Evolutionary conservation across 2,797 vertebrate species (phyloP).

Genomic region (Heteromormyrus szaboi): DNA sequence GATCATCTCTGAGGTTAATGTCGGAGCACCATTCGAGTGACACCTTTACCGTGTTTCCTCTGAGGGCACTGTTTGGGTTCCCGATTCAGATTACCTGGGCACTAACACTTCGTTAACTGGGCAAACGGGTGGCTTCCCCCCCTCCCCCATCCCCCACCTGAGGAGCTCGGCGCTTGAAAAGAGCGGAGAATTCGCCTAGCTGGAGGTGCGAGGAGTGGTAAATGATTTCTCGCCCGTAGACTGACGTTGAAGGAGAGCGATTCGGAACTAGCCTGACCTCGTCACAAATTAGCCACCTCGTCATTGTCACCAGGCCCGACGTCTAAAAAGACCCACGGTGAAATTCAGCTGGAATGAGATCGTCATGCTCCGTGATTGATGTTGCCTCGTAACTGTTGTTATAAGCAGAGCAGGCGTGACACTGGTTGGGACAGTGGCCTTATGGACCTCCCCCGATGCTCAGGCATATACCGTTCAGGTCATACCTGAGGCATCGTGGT

Average conservation of each 20-base stretch:
- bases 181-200: neutral
- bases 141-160: neutral
- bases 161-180: neutral
- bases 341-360: neutral
- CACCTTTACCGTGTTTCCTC: neutral
- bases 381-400: neutral
- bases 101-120: neutral
- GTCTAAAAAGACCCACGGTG: neutral
- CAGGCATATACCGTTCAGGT: neutral
- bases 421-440: neutral
- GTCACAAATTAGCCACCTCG: conserved; percentile 49
- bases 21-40: too few species aligned
- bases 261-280: conserved; percentile 54
- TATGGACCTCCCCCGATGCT: too few species aligned
- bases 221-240: conserved; percentile 54
- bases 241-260: conserved; percentile 65
- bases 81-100: conserved; percentile 9
- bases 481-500: neutral
- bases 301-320: neutral
- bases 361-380: neutral
- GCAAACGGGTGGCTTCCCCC: neutral
- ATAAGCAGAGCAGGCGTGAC: neutral
- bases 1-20: neutral
- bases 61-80: conserved; percentile 31
- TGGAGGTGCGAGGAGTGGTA: conserved; percentile 23